phyloP scores from a whole-genome alignment of 2,797 vertebrate genomes.

The Gymnoscopelus microlampas region DNA sequence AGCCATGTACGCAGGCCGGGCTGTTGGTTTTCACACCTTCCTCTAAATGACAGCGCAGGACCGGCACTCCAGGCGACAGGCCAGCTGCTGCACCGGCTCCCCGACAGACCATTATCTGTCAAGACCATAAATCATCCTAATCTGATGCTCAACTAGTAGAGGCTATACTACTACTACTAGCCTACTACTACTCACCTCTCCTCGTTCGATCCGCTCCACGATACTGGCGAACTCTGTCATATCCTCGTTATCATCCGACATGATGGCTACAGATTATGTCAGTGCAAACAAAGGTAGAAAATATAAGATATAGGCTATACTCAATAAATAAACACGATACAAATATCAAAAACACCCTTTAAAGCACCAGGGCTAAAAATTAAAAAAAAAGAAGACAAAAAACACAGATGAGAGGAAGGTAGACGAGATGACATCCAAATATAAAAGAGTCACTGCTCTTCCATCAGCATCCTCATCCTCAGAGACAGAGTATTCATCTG shows the following conservation, averaged over 20 bases:
- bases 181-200: conserved; percentile 88
- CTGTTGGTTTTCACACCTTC: conserved; percentile 8
- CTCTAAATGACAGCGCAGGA: conserved; percentile 1
- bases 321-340: background rate
- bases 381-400: background rate
- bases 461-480: conserved; percentile 48
- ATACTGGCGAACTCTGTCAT: conserved; percentile 87
- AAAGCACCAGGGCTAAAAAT: conserved; percentile 6
- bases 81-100: conserved; percentile 32
- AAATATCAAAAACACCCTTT: background rate
- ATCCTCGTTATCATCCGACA: conserved; percentile 84
- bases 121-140: conserved; percentile 58
- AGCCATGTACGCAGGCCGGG: conserved; percentile 33
- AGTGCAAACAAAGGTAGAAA: conserved; percentile 3
- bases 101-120: conserved; percentile 48
- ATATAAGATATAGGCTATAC: conserved; percentile 5
- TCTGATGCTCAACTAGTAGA: conserved; percentile 8
- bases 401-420: conserved; percentile 40
- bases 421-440: conserved; percentile 31
- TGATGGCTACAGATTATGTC: conserved; percentile 75
- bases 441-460: conserved; percentile 38
- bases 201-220: conserved; percentile 87
- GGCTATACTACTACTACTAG: background rate
- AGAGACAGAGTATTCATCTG: background rate
- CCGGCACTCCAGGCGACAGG: background rate